Conservation (phyloP, 2,113 vertebrate genomes). For the Centrocercus urophasianus region DNA sequence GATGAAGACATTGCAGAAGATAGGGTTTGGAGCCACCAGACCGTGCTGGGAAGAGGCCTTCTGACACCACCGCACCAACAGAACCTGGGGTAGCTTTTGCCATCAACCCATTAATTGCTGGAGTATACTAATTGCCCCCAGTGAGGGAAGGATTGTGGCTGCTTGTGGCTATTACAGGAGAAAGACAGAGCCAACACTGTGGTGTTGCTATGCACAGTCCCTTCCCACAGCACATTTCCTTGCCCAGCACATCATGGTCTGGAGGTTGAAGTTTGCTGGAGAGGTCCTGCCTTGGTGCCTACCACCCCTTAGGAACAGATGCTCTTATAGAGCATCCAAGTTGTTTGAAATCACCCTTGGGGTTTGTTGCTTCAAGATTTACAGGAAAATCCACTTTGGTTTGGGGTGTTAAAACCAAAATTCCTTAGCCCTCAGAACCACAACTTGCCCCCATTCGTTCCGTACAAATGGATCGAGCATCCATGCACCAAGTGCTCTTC, state of each 20-base stretch:
- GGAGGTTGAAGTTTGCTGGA: not conserved
- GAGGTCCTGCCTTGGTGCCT: not conserved
- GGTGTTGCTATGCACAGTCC: not conserved
- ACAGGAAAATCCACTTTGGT: not conserved
- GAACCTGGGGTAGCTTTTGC: constrained; percentile 41
- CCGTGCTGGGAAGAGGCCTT: not conserved
- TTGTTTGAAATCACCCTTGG: not conserved
- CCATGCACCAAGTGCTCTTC: not conserved
- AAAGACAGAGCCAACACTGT: not conserved
- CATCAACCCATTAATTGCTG: constrained; percentile 34
- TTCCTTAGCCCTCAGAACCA: not conserved
- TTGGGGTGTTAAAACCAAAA: not conserved
- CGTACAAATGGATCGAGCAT: not conserved
- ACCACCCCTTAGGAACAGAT: fast-evolving
- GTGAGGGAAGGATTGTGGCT: not conserved
- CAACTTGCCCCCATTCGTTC: not conserved
- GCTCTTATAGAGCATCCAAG: not conserved
- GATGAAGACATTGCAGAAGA: not conserved
- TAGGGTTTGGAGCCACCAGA: not conserved
- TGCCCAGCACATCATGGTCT: not conserved
- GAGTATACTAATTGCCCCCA: constrained; percentile 9
- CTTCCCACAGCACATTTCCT: not conserved
- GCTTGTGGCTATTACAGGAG: not conserved
- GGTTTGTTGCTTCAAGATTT: not conserved
- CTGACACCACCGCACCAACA: not conserved